These are phyloP conservation scores for Macrotis lagotis DNA, from an alignment of 2,113 vertebrate species.

Conservation along the genomic window DNA sequence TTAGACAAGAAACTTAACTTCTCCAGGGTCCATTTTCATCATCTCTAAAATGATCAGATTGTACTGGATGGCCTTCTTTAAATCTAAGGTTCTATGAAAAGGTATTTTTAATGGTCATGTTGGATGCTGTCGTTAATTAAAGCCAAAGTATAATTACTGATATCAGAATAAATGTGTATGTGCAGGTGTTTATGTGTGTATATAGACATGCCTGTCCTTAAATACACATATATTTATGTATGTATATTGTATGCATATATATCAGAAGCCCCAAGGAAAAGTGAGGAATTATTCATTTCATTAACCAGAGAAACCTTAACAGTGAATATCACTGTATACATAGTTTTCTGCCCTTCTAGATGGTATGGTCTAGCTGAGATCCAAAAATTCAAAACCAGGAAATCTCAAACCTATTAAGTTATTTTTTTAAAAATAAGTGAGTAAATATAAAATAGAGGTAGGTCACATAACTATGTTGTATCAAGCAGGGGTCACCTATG, in stretches of 20 bases:
- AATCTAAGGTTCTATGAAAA: conserved; percentile 3
- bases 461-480: not conserved
- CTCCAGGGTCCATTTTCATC: not conserved
- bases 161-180: not conserved
- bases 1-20: not conserved
- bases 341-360: conserved; percentile 5
- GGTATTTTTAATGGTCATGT: not conserved
- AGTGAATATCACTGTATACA: not conserved
- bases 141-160: conserved; percentile 61
- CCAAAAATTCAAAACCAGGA: conserved; percentile 19
- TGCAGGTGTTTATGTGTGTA: not conserved
- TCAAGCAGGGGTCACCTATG: not conserved
- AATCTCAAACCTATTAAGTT: not conserved
- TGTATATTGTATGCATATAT: not conserved
- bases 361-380: not conserved
- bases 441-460: not conserved
- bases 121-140: conserved; percentile 36
- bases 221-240: not conserved
- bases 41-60: not conserved
- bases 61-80: not conserved
- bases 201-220: no score
- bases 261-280: conserved; percentile 35
- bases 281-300: conserved; percentile 37
- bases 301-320: conserved; percentile 33
- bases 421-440: not conserved